Percentiles rank a stretch among this genome's conserved stretches.
These are phyloP conservation scores for Caerostris extrusa DNA, from an alignment of 1,140 invertebrate genomes.

Conservation along the genomic window DNA sequence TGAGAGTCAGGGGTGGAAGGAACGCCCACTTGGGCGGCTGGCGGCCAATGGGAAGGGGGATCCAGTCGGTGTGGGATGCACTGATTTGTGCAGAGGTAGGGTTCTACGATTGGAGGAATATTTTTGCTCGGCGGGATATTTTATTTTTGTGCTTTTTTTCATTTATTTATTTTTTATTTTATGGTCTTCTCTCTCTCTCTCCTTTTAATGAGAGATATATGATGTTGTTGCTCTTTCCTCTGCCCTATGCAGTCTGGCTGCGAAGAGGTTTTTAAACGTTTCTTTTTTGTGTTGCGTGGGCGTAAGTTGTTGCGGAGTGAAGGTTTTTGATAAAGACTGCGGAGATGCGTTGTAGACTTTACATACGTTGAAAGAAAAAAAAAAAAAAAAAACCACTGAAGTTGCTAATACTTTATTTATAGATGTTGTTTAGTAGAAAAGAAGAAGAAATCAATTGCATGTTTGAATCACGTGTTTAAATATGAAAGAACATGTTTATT, in stretches of 20 bases:
- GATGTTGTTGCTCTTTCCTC: conserved; percentile 48
- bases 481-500: no score
- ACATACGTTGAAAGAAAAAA: no score
- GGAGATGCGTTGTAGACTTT: not conserved
- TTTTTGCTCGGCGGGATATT: conserved; percentile 20
- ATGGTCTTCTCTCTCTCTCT: not conserved
- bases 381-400: no score
- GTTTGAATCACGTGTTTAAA: no score
- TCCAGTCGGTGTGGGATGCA: conserved; percentile 39
- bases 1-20: not conserved
- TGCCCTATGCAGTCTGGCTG: not conserved
- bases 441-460: no score
- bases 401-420: no score
- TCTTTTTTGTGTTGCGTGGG: not conserved
- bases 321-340: not conserved
- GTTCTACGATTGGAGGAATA: conserved; percentile 50
- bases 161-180: conserved; percentile 27
- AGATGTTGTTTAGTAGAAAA: no score
- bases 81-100: conserved; percentile 75
- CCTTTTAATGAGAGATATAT: conserved; percentile 28
- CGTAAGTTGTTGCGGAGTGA: not conserved
- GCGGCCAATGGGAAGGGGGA: conserved; percentile 34
- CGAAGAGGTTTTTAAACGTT: not conserved
- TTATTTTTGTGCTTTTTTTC: not conserved
- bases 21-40: conserved; percentile 38